Base-by-base conservation (phyloP, 2,797 vertebrate genomes). In the Schizopygopsis malacanthus region DNA sequence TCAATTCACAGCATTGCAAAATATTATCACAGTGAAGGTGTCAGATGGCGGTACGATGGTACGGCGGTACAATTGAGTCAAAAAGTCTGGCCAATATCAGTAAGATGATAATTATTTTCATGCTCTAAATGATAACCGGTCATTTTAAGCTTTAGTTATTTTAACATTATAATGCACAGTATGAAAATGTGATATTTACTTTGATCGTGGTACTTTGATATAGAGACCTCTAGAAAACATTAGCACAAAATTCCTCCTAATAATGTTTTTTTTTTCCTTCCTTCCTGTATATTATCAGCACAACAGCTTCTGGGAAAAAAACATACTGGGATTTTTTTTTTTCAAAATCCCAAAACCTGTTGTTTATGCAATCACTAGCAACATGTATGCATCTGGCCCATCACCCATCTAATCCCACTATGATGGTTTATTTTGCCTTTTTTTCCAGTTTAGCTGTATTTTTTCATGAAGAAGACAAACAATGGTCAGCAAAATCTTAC, bases 401-500 rank as follows among this genome's bases (percentile, higher is more conserved):
- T 10, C 6, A 50, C 22, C 16, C 72, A 59, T 76, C 63, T 75
- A 37, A 80, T 72, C 25, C 61, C 13, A 28, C 54, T 70, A 56
- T 43, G 43, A 75, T 56, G 43, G 18, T 79, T 59, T 54, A 75
- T 75, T 63, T 84, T 63, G n/a, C n/a, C 18, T 39, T 79, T 85
- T 65, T 22, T 10, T 37, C 25, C 28, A 79, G 20, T 65, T 69
- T 22, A 85, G 70, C 37, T 50, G 18, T 67, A 50, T 71, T 84
- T 43, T 56, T 85, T 87, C 33, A 10, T 0, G 2, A 33, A 50
- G 54, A 76, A 75, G 28, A 72, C 71, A 79, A 75, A 79, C 56
- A 82, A 77, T 85, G 79, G 82, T 87, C 85, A 89, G 86, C 85
- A 83, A 82, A 89, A 75, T 56, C 67, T 69, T 77, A 63, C 47